Evolutionary conservation across 2,888 invertebrate genomes (phyloP).

Genomic region (Sussaba pulchella): DNA sequence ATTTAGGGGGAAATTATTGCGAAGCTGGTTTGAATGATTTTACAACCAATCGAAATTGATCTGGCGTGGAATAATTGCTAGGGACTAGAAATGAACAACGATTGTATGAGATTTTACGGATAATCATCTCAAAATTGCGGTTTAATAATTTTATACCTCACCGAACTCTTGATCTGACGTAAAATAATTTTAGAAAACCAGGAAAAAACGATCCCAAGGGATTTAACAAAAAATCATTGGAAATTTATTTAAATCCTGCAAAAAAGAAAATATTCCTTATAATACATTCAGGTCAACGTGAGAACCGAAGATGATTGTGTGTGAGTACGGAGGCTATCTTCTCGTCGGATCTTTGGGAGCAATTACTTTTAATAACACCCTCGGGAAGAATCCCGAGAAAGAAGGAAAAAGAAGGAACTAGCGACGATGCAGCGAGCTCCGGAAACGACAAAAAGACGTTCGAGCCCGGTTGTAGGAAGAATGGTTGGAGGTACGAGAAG

Average conservation of each 20-base stretch:
- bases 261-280: no score
- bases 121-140: no score
- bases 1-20: no score
- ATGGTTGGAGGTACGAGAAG: background rate
- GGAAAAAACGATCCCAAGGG: background rate
- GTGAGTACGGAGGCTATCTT: conserved; percentile 10
- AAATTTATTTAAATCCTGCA: conserved; percentile 53
- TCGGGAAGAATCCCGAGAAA: conserved; percentile 45
- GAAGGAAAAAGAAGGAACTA: conserved; percentile 22
- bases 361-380: conserved; percentile 65
- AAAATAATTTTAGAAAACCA: no score
- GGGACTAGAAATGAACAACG: no score
- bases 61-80: no score
- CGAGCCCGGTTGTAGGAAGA: background rate
- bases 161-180: no score
- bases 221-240: background rate
- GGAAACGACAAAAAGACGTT: conserved; percentile 21
- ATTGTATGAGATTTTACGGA: no score
- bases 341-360: conserved; percentile 47
- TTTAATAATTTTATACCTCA: no score
- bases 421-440: background rate
- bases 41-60: no score
- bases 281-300: conserved; percentile 49
- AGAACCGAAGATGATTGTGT: conserved; percentile 22
- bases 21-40: no score